Percentiles rank a stretch among this genome's conserved stretches.
Conservation (phyloP, 2,888 invertebrate genomes). For the Poecilus cupreus region DNA sequence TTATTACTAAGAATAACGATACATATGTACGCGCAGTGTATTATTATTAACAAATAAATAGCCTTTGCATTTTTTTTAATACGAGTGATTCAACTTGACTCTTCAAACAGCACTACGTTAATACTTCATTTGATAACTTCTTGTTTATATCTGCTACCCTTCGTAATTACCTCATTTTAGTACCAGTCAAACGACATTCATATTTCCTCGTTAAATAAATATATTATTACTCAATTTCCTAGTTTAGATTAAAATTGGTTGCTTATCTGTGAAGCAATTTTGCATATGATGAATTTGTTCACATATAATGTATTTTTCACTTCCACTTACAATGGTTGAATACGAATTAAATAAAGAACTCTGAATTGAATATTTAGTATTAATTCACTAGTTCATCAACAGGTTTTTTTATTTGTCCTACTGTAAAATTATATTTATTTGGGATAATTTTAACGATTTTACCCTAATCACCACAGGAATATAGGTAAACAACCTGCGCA, state of each 20-base stretch:
- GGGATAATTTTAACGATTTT: conserved; percentile 21
- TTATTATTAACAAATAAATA: too few species aligned
- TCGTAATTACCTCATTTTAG: conserved; percentile 15
- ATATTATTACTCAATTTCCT: conserved; percentile 17
- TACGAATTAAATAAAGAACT: too few species aligned
- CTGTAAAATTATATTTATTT: background rate
- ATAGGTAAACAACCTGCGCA: conserved; percentile 28
- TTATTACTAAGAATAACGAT: too few species aligned
- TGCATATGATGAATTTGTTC: background rate
- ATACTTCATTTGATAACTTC: conserved; percentile 13
- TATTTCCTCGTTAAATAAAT: conserved; percentile 21
- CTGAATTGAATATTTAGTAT: too few species aligned
- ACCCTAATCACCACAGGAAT: conserved; percentile 4
- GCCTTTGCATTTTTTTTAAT: too few species aligned
- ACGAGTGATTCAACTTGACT: too few species aligned
- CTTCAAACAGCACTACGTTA: background rate
- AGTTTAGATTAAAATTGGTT: background rate
- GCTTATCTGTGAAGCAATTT: conserved; percentile 3
- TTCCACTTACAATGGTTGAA: too few species aligned
- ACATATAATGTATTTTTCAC: background rate
- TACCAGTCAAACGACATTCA: conserved; percentile 13
- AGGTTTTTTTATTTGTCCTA: background rate
- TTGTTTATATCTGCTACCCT: conserved; percentile 11
- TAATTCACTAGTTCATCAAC: too few species aligned
- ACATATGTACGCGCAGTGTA: too few species aligned